Evolutionary conservation across 1,140 invertebrate species (phyloP).

Genomic region (Tetragonula clypearis): DNA sequence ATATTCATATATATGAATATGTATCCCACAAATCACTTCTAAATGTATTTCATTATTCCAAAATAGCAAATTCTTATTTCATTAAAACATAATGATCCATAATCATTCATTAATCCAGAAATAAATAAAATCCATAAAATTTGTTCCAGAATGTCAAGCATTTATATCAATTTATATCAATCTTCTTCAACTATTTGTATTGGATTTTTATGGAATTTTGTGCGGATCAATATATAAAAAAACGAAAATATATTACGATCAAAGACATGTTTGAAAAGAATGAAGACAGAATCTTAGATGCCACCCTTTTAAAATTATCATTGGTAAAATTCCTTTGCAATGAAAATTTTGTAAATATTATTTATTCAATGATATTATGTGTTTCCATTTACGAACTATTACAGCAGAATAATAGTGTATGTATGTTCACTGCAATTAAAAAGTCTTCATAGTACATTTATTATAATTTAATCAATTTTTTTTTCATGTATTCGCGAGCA

Average conservation of each 20-base stretch:
- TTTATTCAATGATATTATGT: background rate
- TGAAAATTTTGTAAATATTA: constrained; percentile 26
- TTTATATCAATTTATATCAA: background rate
- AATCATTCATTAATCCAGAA: background rate
- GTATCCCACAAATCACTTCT: background rate
- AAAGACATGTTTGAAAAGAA: background rate
- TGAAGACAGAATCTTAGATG: background rate
- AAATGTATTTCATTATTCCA: background rate
- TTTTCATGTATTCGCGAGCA: constrained; percentile 8
- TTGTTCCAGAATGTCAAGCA: background rate
- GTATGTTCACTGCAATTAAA: constrained; percentile 38
- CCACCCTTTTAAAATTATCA: background rate
- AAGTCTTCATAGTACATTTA: constrained; percentile 23
- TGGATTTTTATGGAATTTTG: constrained; percentile 3
- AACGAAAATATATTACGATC: constrained; percentile 4
- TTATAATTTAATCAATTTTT: background rate
- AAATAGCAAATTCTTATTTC: background rate
- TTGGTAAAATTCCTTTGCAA: constrained; percentile 3
- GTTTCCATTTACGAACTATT: constrained; percentile 19
- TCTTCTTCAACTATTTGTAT: background rate
- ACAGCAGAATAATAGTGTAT: constrained; percentile 16
- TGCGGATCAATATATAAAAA: background rate
- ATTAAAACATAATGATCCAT: background rate
- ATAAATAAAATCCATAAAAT: constrained; percentile 1
- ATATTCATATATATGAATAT: background rate